Evolutionary conservation across 1,140 invertebrate genomes (phyloP).

Genomic region (Nasonia giraulti): DNA sequence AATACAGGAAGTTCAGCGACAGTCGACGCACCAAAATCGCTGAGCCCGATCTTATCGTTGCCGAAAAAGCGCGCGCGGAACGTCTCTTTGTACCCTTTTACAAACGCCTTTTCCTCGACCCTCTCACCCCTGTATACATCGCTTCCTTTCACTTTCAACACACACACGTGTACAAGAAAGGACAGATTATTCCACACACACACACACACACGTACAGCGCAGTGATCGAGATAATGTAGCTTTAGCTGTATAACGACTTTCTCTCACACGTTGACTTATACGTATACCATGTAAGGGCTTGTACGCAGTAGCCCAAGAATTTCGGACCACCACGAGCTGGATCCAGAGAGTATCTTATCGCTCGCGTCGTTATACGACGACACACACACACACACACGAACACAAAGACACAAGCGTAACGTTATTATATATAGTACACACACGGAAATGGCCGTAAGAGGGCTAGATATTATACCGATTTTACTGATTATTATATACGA

Average conservation of each 20-base stretch:
- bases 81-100: background rate
- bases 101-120: background rate
- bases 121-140: background rate
- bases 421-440: background rate
- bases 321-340: background rate
- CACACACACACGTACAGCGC: background rate
- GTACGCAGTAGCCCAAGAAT: background rate
- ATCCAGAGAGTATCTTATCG: background rate
- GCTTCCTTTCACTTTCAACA: background rate
- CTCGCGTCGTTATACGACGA: background rate
- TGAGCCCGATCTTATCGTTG: background rate
- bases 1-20: conserved; percentile 7
- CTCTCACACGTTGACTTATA: background rate
- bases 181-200: background rate
- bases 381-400: background rate
- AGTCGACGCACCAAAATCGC: conserved; percentile 30
- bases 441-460: background rate
- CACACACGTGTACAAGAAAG: background rate
- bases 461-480: background rate
- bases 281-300: background rate
- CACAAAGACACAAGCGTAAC: background rate
- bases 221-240: background rate
- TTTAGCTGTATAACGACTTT: background rate
- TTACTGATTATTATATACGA: conserved; percentile 7
- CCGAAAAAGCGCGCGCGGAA: background rate